phyloP scores from a whole-genome alignment of 2,113 vertebrate genomes.

The Rana temporaria region DNA sequence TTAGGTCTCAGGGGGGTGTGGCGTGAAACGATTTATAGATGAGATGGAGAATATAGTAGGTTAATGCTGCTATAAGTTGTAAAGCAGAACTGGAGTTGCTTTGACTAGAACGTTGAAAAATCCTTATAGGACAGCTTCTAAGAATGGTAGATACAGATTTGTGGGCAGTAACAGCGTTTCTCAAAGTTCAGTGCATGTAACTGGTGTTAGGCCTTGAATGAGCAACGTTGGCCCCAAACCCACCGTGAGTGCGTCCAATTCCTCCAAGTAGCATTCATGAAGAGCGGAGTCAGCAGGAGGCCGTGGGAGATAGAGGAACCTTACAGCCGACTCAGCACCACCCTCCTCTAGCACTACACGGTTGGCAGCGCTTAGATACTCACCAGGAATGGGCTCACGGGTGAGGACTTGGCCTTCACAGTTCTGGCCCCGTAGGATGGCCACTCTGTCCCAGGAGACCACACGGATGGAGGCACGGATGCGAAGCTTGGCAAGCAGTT shows the following conservation, averaged over 20 bases:
- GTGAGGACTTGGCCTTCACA: neutral
- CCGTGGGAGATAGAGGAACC: conserved; percentile 87
- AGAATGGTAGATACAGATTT: neutral
- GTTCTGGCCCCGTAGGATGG: conserved; percentile 59
- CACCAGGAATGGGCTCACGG: conserved; percentile 58
- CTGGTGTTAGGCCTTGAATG: conserved; percentile 86
- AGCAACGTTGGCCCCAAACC: conserved; percentile 84
- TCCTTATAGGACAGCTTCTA: neutral
- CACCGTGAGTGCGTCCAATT: conserved; percentile 78
- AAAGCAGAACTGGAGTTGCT: neutral
- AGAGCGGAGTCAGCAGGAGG: conserved; percentile 74
- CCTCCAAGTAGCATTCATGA: conserved; percentile 76
- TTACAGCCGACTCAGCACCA: conserved; percentile 75
- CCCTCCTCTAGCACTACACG: conserved; percentile 65
- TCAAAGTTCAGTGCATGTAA: conserved; percentile 92
- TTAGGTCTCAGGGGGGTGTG: neutral
- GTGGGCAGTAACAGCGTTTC: neutral
- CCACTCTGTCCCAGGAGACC: conserved; percentile 83
- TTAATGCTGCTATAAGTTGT: neutral
- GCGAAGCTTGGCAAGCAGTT: conserved; percentile 82
- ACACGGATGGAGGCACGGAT: conserved; percentile 86
- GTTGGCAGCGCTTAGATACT: conserved; percentile 73
- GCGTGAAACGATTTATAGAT: neutral
- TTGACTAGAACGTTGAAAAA: neutral
- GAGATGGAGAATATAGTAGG: neutral